A percentile compares a stretch with the other conserved stretches of the same genome.
These are phyloP conservation scores for Creontiades dilutus DNA, from an alignment of 2,888 invertebrate species.

Conservation along the genomic window DNA sequence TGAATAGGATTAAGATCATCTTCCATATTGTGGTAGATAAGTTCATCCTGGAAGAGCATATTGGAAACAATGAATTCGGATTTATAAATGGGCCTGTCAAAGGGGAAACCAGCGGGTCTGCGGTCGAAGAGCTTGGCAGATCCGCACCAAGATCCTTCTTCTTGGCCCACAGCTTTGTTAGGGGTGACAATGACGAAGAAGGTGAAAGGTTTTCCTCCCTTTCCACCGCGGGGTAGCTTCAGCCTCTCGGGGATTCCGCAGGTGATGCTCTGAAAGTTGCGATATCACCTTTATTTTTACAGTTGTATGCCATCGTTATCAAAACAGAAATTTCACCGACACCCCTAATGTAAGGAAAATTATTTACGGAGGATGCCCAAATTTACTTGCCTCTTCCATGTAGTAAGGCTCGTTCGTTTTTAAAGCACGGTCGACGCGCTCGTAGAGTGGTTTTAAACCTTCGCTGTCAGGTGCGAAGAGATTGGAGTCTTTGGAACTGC, in stretches of 20 bases:
- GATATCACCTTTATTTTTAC: too few species aligned
- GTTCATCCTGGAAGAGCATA: conserved; percentile 82
- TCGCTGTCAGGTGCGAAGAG: conserved; percentile 83
- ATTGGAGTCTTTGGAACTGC: conserved; percentile 84
- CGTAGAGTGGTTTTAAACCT: conserved; percentile 83
- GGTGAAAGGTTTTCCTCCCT: conserved; percentile 84
- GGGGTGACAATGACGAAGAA: conserved; percentile 82
- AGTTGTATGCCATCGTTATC: too few species aligned
- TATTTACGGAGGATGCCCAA: too few species aligned
- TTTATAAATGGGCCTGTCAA: conserved; percentile 83
- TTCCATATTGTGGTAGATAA: conserved; percentile 82
- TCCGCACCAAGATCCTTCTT: conserved; percentile 77
- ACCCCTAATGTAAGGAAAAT: too few species aligned
- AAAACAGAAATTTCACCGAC: too few species aligned
- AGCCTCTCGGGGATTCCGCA: conserved; percentile 86
- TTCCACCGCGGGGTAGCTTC: conserved; percentile 85
- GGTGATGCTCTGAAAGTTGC: conserved; percentile 78
- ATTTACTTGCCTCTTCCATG: conserved; percentile 78
- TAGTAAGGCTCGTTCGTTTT: conserved; percentile 79
- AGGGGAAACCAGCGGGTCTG: conserved; percentile 86
- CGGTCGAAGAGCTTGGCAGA: conserved; percentile 81
- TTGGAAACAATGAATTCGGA: conserved; percentile 84
- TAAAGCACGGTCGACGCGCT: conserved; percentile 82
- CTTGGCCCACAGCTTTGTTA: conserved; percentile 72
- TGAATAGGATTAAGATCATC: conserved; percentile 76